Conservation (phyloP, 1,140 invertebrate species). For the Drosophila biarmipes region DNA sequence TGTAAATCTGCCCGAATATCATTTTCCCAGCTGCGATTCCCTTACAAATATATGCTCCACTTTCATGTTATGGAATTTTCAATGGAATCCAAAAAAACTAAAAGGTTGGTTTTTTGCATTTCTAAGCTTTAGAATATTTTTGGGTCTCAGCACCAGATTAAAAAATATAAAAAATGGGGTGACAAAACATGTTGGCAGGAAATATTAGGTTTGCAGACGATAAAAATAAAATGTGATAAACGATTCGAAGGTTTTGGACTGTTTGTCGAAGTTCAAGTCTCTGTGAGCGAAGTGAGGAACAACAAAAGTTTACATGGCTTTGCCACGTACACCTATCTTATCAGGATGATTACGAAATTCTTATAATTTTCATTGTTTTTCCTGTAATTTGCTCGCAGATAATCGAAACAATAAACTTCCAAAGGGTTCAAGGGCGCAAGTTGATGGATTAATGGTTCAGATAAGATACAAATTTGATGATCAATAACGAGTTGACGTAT, state of each 20-base stretch:
- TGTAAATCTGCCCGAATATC: conserved; percentile 68
- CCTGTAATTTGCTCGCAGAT: conserved; percentile 26
- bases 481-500: conserved; percentile 11
- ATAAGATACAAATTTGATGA: conserved; percentile 36
- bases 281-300: not conserved
- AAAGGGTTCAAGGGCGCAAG: conserved; percentile 26
- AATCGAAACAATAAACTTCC: not conserved
- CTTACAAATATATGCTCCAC: conserved; percentile 81
- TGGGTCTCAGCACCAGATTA: conserved; percentile 11
- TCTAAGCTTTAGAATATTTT: not conserved
- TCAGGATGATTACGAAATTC: conserved; percentile 16
- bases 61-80: conserved; percentile 84
- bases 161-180: conserved; percentile 10
- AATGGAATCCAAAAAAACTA: conserved; percentile 84
- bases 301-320: conserved; percentile 16
- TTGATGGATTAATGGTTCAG: conserved; percentile 40
- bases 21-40: conserved; percentile 76
- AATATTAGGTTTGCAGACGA: conserved; percentile 39
- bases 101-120: conserved; percentile 56
- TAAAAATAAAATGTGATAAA: conserved; percentile 44
- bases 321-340: conserved; percentile 22
- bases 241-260: conserved; percentile 38
- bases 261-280: conserved; percentile 42
- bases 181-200: conserved; percentile 18
- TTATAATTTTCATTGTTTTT: conserved; percentile 31